Base-by-base conservation (phyloP, 92 coral and sea anemone species). In the Palythoa caribaeorum region DNA sequence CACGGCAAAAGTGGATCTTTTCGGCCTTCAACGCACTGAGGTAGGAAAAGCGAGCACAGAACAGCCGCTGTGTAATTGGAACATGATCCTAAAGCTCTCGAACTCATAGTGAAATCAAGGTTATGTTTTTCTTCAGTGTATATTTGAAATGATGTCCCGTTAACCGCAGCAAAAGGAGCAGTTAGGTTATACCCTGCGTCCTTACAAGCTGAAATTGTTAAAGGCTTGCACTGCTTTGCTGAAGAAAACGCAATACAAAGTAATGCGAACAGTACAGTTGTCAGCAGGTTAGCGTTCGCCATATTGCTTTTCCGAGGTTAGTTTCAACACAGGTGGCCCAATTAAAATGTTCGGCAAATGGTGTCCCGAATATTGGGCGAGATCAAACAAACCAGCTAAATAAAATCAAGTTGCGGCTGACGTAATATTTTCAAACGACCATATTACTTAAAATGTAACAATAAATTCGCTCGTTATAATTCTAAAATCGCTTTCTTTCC, bases 1-100 rank as follows among this genome's bases (percentile, higher is more conserved):
- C 83, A 78, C 21, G 83, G 83, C 69, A 78, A 78, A 57, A 78
- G 50, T 28, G 83, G 83, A 3, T 57, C 70, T 28, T 78, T 35
- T 36, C 20, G 69, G 55, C 83, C 71, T 36, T 78, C 83, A 11
- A 78, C 51, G 55, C 83, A 78, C 7, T 28, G 66, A 13, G 83
- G 83, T 36, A 78, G 51, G 38, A 0, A 57, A 17, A 57, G 20
- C 28, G 83, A 78, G 59, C 83, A 78, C 40, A 78, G 15, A 47
- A 78, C 55, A 21, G 83, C 21, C 16, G 83, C 83, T 52, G 40
- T 60, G 15, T 48, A 39, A 7, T 5, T 17, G 3, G 78, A 44
- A 54, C 79, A 75, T 20, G 54, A 3, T 53, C 36, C 9, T 1
- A 75, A 35, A 38, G 17, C 1, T 28, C 28, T 28, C 28, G 28